Conservation (phyloP, 1,140 invertebrate genomes). For the Dinoponera quadriceps region DNA sequence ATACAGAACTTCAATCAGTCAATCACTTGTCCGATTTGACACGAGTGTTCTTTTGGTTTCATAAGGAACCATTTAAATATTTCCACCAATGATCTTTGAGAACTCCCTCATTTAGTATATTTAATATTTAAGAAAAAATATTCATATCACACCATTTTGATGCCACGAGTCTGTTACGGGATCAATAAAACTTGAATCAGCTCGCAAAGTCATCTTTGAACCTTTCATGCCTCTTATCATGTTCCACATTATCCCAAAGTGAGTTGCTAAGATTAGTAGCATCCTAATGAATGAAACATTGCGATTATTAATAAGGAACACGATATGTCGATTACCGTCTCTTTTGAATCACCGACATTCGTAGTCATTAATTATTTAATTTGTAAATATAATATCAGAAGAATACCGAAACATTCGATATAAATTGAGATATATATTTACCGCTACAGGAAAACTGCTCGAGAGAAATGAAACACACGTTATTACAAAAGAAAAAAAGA, state of each 20-base stretch:
- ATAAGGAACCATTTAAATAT: background rate
- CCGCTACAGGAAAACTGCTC: background rate
- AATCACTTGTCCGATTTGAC: background rate
- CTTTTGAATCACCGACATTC: background rate
- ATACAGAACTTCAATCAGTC: background rate
- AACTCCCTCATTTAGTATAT: slow-evolving; percentile 2
- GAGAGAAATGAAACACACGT: slow-evolving; percentile 30
- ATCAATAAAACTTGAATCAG: no score
- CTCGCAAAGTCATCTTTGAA: no score
- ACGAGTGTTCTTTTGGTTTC: background rate
- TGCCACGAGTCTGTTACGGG: background rate
- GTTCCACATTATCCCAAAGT: no score
- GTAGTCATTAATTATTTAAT: no score
- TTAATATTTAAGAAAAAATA: slow-evolving; percentile 7
- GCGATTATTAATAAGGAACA: background rate
- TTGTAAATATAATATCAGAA: background rate
- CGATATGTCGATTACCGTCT: background rate
- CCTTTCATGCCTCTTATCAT: no score
- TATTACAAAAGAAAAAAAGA: slow-evolving; percentile 56
- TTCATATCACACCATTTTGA: background rate
- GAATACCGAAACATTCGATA: slow-evolving; percentile 9
- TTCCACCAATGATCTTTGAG: background rate
- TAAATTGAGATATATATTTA: background rate
- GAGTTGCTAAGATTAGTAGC: background rate
- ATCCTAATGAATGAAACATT: background rate